phyloP scores from a whole-genome alignment of 2,888 invertebrate species.

The Drosophila leonis region DNA sequence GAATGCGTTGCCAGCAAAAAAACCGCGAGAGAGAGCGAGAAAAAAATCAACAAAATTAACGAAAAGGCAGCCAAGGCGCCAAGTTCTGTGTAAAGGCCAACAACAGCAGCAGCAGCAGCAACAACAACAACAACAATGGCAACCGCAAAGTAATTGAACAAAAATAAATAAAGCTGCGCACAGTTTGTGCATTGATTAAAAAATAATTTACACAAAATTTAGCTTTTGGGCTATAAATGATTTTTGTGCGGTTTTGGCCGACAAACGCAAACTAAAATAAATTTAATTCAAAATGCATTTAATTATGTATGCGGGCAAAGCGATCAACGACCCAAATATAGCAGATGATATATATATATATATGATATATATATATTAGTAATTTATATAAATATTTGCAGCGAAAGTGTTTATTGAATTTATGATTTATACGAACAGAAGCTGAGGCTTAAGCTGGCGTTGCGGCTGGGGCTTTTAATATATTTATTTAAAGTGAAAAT shows the following conservation, averaged over 20 bases:
- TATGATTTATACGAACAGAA: constrained; percentile 15
- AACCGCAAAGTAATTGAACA: constrained; percentile 45
- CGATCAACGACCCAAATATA: constrained; percentile 27
- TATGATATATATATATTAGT: constrained; percentile 11
- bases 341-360: constrained; percentile 10
- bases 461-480: constrained; percentile 7
- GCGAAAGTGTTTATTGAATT: constrained; percentile 27
- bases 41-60: constrained; percentile 20
- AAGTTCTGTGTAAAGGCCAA: constrained; percentile 74
- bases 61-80: constrained; percentile 68
- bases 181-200: constrained; percentile 47
- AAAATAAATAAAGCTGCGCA: constrained; percentile 24
- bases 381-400: constrained; percentile 28
- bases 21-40: constrained; percentile 1
- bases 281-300: constrained; percentile 29
- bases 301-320: constrained; percentile 33
- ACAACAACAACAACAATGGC: constrained; percentile 34
- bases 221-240: constrained; percentile 14
- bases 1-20: constrained; percentile 57
- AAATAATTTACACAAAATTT: constrained; percentile 49
- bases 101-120: background rate
- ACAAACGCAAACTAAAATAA: constrained; percentile 32
- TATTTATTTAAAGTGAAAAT: constrained; percentile 63
- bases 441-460: background rate
- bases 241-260: constrained; percentile 25